Conservation (phyloP, 1,140 invertebrate species). For the Zaprionus gabonicus region DNA sequence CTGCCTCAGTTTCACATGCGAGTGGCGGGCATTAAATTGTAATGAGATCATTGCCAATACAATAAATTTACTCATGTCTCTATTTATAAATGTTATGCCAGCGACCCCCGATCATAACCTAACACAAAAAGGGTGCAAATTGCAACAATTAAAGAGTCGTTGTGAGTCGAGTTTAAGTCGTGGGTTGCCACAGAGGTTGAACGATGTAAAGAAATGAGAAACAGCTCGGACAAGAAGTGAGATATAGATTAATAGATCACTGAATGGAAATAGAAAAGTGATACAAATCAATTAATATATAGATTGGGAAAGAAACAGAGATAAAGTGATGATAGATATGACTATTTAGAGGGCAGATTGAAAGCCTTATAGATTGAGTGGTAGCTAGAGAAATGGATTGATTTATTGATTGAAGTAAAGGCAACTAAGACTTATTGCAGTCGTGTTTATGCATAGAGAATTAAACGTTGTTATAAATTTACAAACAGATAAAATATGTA, state of each 20-base stretch:
- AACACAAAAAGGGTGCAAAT: constrained; percentile 62
- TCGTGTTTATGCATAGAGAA: neutral
- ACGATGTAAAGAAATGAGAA: neutral
- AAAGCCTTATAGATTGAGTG: too few species aligned
- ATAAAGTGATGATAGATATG: too few species aligned
- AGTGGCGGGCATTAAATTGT: constrained; percentile 70
- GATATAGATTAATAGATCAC: neutral
- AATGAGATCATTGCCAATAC: constrained; percentile 78
- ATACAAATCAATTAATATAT: too few species aligned
- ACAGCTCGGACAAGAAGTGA: neutral
- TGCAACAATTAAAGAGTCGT: constrained; percentile 9
- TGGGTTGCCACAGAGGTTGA: neutral
- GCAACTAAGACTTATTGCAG: neutral
- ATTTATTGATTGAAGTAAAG: too few species aligned
- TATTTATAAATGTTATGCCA: constrained; percentile 75
- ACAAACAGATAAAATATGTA: too few species aligned
- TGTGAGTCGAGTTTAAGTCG: neutral
- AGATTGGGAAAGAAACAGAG: too few species aligned
- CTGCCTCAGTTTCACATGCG: constrained; percentile 24
- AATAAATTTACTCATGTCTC: constrained; percentile 76
- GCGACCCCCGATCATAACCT: constrained; percentile 55
- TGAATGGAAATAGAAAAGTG: neutral
- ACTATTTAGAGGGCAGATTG: too few species aligned
- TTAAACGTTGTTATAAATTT: neutral
- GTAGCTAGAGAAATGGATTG: too few species aligned